These are phyloP conservation scores for Lucilia cuprina DNA, from an alignment of 1,140 invertebrate species.

Conservation along the genomic window DNA sequence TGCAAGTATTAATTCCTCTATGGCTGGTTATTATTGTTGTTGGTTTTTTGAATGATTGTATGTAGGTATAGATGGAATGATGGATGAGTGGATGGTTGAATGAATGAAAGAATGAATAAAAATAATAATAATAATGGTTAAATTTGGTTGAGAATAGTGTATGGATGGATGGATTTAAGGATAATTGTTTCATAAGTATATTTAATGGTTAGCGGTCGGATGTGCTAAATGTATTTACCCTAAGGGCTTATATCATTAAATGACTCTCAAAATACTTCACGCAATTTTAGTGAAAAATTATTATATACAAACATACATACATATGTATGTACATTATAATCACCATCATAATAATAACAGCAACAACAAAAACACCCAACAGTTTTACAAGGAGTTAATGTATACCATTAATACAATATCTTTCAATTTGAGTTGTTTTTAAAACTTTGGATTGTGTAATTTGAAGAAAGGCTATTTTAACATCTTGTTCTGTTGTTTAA, in stretches of 20 bases:
- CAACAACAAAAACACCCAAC: background rate
- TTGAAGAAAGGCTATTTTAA: no score
- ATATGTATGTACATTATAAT: background rate
- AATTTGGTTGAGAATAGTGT: background rate
- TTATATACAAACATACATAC: background rate
- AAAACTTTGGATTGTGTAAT: no score
- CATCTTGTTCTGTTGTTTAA: no score
- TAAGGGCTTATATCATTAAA: background rate
- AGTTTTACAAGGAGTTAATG: background rate
- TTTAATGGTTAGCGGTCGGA: conserved; percentile 8
- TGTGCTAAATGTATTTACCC: conserved; percentile 1
- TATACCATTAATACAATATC: no score
- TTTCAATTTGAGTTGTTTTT: no score
- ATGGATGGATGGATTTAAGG: conserved; percentile 14
- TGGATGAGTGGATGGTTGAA: background rate
- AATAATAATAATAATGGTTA: background rate
- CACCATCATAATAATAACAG: background rate
- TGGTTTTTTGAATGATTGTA: background rate
- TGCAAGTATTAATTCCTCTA: background rate
- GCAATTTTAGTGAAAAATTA: conserved; percentile 2
- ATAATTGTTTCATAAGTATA: conserved; percentile 12
- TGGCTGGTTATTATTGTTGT: no score
- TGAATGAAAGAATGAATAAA: background rate
- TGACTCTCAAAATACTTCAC: conserved; percentile 1
- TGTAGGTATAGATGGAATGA: background rate